Evolutionary conservation across 1,140 invertebrate genomes (phyloP), one percentile per base, ranked within the genome.

Genomic region (Zophobas atratus): DNA sequence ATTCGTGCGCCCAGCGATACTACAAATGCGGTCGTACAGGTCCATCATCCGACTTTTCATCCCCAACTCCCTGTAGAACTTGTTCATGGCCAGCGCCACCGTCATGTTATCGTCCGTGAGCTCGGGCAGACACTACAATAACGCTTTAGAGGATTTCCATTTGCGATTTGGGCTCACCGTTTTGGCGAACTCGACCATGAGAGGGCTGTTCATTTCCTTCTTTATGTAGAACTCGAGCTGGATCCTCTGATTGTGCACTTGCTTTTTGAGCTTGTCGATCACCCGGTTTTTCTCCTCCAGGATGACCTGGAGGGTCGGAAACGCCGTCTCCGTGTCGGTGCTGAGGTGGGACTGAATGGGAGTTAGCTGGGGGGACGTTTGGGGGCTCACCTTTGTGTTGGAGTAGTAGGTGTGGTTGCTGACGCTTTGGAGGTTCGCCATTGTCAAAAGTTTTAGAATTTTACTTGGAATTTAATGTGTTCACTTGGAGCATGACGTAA

Each of bases 281-380:
- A 78, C 71, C 36, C 49, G 75, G 49, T 83, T 84, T 77, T 84
- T 84, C 39, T 83, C 81, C 20, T 83, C 79, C 35, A 84, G 34
- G 20, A 83, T 76, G 33, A 67, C 60, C 43, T 67, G 60, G 20
- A 67, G 60, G 39, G 60, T 41, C 1, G 60, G 60, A 43, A 67
- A 33, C 3, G 60, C n/a, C 39, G 41, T 38, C 33, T 67, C 60
- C 38, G n/a, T 38, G 20, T 36, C 60, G 43, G 41, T n/a, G 57
- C 57, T 63, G 32, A 32, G n/a, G 6, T 67, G 60, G n/a, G 60
- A 67, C 60, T 67, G 8, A 41, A 43, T 33, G 39, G 8, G 39
- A 8, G 38, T 67, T 67, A 67, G 33, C n/a, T 43, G 20, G 20
- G 36, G 33, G 6, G 1, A 67, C 39, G 6, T 20, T 67, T 67